Percentiles rank a stretch among this genome's conserved stretches.
Evolutionary conservation across 1,140 invertebrate genomes (phyloP).

Genomic region (Bombus balteatus): DNA sequence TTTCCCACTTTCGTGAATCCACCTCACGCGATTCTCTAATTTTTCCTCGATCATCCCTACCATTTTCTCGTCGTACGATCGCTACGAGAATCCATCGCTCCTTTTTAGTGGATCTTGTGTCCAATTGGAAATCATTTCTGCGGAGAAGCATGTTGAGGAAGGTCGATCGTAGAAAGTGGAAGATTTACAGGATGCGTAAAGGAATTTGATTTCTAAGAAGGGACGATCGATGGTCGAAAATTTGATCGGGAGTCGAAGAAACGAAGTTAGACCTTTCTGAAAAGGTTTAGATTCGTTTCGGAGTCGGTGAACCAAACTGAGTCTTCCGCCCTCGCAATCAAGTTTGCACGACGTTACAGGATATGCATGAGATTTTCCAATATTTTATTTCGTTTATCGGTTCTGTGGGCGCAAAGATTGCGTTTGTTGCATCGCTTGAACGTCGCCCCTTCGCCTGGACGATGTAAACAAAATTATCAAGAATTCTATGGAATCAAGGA

Average conservation of each 20-base stretch:
- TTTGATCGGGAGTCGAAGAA: neutral
- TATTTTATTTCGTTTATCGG: constrained; percentile 44
- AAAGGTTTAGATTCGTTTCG: constrained; percentile 9
- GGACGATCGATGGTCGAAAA: neutral
- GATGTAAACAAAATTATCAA: neutral
- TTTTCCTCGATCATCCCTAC: neutral
- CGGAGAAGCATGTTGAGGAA: neutral
- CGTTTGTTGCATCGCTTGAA: constrained; percentile 12
- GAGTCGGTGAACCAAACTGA: neutral
- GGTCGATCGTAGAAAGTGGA: neutral
- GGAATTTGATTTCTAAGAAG: neutral
- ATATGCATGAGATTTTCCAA: constrained; percentile 38
- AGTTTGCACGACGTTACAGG: constrained; percentile 22
- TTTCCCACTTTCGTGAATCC: neutral
- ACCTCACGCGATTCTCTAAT: neutral
- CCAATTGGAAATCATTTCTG: neutral
- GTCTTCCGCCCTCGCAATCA: constrained; percentile 21
- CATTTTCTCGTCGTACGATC: neutral
- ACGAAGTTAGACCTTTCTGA: constrained; percentile 3
- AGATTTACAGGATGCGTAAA: neutral
- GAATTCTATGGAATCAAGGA: neutral
- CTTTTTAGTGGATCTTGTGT: no score
- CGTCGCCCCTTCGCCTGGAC: neutral
- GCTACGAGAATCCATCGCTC: no score
- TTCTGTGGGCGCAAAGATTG: constrained; percentile 22